These are phyloP conservation scores for Pseudococcus longispinus DNA, from an alignment of 2,888 invertebrate genomes.

Conservation along the genomic window DNA sequence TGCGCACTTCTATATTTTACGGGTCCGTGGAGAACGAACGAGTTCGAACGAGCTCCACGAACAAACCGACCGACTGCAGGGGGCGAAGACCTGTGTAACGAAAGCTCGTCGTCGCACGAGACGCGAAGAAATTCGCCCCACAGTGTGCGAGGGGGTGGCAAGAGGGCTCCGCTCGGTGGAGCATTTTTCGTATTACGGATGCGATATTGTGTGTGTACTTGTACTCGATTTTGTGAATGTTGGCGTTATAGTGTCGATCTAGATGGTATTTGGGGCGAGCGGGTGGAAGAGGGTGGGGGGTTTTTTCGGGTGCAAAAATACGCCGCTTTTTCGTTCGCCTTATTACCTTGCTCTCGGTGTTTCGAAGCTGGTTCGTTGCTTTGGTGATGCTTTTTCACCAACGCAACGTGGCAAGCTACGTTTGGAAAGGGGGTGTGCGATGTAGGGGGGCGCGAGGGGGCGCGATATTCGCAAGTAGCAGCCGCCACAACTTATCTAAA, in stretches of 20 bases:
- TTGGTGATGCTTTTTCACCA: too few species aligned
- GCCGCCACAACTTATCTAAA: conserved; percentile 53
- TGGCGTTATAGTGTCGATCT: background rate
- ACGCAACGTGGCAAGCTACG: too few species aligned
- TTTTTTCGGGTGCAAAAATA: background rate
- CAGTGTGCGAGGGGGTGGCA: background rate
- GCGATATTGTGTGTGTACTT: background rate
- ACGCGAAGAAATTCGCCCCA: background rate
- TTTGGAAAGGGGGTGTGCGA: background rate
- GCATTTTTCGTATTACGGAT: background rate
- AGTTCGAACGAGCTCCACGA: background rate
- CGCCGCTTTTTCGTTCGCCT: too few species aligned
- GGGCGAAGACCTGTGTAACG: background rate
- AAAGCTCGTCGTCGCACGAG: background rate
- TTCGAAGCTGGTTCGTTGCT: too few species aligned
- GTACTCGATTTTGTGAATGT: background rate
- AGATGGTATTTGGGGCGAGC: background rate
- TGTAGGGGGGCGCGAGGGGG: background rate
- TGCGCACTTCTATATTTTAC: conserved; percentile 50
- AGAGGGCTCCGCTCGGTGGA: background rate
- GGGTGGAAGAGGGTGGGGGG: background rate
- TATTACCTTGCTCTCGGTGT: too few species aligned
- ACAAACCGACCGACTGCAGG: background rate
- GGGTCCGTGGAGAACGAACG: conserved; percentile 37
- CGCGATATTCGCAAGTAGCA: conserved; percentile 28